phyloP scores from a whole-genome alignment of 2,888 invertebrate genomes.

The Cataglyphis albicans region DNA sequence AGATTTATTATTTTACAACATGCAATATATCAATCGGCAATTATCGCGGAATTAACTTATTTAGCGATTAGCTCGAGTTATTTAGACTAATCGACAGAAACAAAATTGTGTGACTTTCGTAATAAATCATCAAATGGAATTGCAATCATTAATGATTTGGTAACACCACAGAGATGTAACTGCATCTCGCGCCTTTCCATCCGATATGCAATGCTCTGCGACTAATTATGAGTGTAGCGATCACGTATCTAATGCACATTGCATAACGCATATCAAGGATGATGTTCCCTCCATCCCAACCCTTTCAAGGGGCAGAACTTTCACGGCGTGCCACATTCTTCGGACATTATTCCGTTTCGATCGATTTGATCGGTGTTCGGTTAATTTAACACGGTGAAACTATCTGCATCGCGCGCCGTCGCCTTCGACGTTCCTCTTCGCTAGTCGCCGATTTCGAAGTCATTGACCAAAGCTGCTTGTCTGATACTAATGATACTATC shows the following conservation, averaged over 20 bases:
- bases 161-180: conserved; percentile 10
- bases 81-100: too few species aligned
- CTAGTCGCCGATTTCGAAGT: conserved; percentile 53
- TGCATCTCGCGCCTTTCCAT: not conserved
- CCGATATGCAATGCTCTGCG: conserved; percentile 7
- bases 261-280: conserved; percentile 1
- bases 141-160: conserved; percentile 11
- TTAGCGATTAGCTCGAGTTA: too few species aligned
- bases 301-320: conserved; percentile 71
- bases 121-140: too few species aligned
- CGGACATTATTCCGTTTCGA: conserved; percentile 79
- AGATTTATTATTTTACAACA: not conserved
- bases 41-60: too few species aligned
- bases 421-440: conserved; percentile 25
- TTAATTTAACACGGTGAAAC: conserved; percentile 83
- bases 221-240: conserved; percentile 27
- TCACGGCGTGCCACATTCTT: conserved; percentile 81
- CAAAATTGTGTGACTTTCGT: too few species aligned
- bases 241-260: conserved; percentile 28
- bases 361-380: conserved; percentile 81
- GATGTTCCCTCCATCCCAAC: conserved; percentile 16
- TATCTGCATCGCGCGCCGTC: conserved; percentile 46
- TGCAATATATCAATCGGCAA: not conserved
- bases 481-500: conserved; percentile 1
- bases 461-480: conserved; percentile 46